Evolutionary conservation across 2,113 vertebrate genomes (phyloP).

Genomic region (Mugil cephalus): DNA sequence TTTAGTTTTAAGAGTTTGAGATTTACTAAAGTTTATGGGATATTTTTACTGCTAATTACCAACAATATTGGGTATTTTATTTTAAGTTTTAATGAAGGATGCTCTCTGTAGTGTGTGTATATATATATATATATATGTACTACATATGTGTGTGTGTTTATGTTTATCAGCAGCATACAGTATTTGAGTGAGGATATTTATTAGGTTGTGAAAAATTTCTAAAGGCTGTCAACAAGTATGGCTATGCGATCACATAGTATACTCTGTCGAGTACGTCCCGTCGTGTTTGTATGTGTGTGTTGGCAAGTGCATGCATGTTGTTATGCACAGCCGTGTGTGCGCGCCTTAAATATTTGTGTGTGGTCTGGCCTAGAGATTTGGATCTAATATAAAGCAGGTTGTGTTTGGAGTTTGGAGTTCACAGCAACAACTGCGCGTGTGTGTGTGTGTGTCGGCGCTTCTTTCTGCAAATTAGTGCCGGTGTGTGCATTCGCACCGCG

Average conservation of each 20-base stretch:
- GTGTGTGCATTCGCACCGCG: neutral
- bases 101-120: slow-evolving; percentile 8
- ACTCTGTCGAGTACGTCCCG: slow-evolving; percentile 32
- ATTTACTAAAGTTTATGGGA: slow-evolving; percentile 47
- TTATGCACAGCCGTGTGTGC: slow-evolving; percentile 17
- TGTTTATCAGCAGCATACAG: neutral
- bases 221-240: slow-evolving; percentile 38
- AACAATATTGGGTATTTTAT: neutral
- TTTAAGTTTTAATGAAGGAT: slow-evolving; percentile 46
- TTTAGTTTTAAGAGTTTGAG: slow-evolving; percentile 43
- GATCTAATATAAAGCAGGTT: slow-evolving; percentile 56
- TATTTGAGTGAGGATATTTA: slow-evolving; percentile 22
- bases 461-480: slow-evolving; percentile 13
- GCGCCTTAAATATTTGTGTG: slow-evolving; percentile 49
- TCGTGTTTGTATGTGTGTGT: slow-evolving; percentile 29
- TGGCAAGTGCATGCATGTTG: slow-evolving; percentile 14
- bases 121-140: neutral
- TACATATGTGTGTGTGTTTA: neutral
- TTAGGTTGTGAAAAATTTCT: slow-evolving; percentile 30
- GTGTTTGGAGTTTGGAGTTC: slow-evolving; percentile 61
- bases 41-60: slow-evolving; percentile 37
- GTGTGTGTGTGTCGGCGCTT: neutral
- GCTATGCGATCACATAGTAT: slow-evolving; percentile 25
- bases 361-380: slow-evolving; percentile 52
- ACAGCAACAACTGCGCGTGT: neutral